Evolutionary conservation across 1,140 invertebrate genomes (phyloP).

Genomic region (fruit fly (Drosophila melanogaster)): DNA sequence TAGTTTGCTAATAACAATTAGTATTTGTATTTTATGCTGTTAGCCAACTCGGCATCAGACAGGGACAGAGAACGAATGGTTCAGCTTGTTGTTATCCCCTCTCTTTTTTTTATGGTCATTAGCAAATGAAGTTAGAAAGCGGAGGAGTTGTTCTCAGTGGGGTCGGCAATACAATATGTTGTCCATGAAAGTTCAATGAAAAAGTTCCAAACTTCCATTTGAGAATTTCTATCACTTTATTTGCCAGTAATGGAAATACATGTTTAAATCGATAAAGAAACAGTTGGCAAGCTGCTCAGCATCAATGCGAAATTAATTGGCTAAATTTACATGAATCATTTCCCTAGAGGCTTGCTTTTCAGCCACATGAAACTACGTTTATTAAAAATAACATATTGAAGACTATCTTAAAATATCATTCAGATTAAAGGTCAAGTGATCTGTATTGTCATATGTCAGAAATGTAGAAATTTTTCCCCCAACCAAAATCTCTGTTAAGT

Average conservation of each 20-base stretch:
- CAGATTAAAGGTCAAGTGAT: not conserved
- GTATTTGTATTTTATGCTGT: conserved; percentile 83
- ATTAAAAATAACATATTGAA: no score
- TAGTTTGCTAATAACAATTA: conserved; percentile 84
- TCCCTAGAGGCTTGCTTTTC: no score
- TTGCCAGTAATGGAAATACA: not conserved
- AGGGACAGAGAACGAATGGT: conserved; percentile 8
- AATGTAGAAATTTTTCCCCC: not conserved
- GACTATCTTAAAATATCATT: no score
- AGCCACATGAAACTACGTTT: no score
- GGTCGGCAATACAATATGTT: conserved; percentile 9
- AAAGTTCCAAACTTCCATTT: conserved; percentile 20
- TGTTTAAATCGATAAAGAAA: not conserved
- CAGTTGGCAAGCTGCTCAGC: not conserved
- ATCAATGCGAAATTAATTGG: not conserved
- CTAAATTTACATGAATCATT: no score
- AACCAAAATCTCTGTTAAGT: not conserved
- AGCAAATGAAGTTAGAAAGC: conserved; percentile 73
- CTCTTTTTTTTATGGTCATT: conserved; percentile 77
- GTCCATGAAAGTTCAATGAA: conserved; percentile 40
- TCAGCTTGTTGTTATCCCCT: conserved; percentile 15
- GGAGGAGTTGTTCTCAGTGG: not conserved
- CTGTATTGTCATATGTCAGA: not conserved
- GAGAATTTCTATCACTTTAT: conserved; percentile 20
- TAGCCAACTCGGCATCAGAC: conserved; percentile 42